Evolutionary conservation across 2,797 vertebrate species (phyloP).

Genomic region (Rachycentron canadum): DNA sequence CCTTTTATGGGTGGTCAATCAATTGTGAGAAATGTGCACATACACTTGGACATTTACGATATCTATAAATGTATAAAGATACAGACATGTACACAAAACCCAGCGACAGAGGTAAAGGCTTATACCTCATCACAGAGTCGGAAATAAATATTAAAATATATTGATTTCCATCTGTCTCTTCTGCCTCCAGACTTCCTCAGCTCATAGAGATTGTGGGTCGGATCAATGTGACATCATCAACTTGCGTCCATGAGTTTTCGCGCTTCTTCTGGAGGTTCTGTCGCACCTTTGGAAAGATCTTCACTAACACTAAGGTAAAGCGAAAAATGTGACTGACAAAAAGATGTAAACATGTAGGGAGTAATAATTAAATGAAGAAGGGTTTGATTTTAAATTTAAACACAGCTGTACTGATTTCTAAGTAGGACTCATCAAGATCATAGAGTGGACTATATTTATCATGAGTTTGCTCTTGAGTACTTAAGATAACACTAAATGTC

Average conservation of each 20-base stretch:
- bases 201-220: slow-evolving; percentile 97
- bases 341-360: not conserved
- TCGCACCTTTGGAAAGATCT: slow-evolving; percentile 98
- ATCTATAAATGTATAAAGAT: not conserved
- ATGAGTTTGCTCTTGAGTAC: no score
- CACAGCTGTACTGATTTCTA: not conserved
- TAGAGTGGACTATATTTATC: no score
- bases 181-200: slow-evolving; percentile 89
- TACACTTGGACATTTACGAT: not conserved
- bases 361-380: not conserved
- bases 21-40: slow-evolving; percentile 90
- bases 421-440: no score
- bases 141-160: slow-evolving; percentile 14
- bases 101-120: not conserved
- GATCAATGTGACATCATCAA: slow-evolving; percentile 95
- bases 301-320: slow-evolving; percentile 92
- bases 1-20: slow-evolving; percentile 98
- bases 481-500: not conserved
- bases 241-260: slow-evolving; percentile 98
- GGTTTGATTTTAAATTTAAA: not conserved
- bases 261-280: slow-evolving; percentile 99
- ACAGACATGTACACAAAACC: not conserved
- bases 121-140: not conserved
- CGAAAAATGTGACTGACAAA: not conserved
- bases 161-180: slow-evolving; percentile 47